Percentiles rank a stretch among this genome's conserved stretches.
Conservation (phyloP, 2,888 invertebrate genomes). For the Branchipolynoe longqiensis region DNA sequence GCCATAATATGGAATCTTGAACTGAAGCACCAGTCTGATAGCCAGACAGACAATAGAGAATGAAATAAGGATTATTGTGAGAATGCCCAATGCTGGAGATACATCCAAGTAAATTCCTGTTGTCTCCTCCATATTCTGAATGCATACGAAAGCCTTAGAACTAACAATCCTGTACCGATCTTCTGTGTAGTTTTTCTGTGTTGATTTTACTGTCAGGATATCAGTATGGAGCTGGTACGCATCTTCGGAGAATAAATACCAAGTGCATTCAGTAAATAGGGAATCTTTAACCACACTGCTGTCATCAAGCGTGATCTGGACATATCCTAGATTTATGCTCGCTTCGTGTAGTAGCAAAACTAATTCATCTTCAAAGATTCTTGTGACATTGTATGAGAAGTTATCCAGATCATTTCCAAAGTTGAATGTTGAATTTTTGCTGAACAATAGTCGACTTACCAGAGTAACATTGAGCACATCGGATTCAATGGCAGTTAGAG, state of each 20-base stretch:
- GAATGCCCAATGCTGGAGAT: slow-evolving; percentile 8
- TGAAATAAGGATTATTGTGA: slow-evolving; percentile 1
- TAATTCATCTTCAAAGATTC: background rate
- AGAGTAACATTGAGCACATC: background rate
- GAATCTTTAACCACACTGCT: background rate
- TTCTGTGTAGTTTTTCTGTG: background rate
- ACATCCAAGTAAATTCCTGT: background rate
- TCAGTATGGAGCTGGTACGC: background rate
- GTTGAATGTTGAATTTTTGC: slow-evolving; percentile 19
- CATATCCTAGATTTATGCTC: background rate
- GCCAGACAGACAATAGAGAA: slow-evolving; percentile 5
- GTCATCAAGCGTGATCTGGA: background rate
- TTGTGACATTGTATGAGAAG: background rate
- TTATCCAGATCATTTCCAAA: background rate
- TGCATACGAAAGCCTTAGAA: slow-evolving; percentile 1
- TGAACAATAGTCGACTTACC: background rate
- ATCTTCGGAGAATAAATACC: background rate
- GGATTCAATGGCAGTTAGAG: background rate
- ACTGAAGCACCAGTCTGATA: slow-evolving; percentile 3
- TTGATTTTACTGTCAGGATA: background rate
- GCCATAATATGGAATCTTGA: background rate
- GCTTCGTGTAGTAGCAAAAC: background rate
- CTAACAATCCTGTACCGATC: background rate
- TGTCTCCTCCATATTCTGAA: background rate
- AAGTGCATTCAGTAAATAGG: background rate